Base-by-base conservation (phyloP, 2,797 vertebrate species). In the Ispidina picta region DNA sequence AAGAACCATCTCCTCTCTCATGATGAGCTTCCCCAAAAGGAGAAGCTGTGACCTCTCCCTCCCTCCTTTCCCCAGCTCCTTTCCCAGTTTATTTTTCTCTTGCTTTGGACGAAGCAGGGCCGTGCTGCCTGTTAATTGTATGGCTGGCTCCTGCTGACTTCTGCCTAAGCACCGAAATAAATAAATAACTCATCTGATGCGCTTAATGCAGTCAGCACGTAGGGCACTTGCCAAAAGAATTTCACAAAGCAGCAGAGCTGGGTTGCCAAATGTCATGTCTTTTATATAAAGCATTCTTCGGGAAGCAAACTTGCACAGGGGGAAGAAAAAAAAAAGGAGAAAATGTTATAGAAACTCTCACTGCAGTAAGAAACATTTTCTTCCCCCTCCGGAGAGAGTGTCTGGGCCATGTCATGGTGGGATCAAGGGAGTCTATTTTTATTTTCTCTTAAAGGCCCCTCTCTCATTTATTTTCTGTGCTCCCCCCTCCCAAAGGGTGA, bases 241-340 rank as follows among this genome's bases (percentile, higher is more conserved):
- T 96, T 95, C 94, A 85, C 85, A 72, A 72, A 94, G 83, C 86
- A 60, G 69, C 77, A 88, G 65, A 89, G 74, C 77, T 80, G 68
- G 65, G 71, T 91, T 97, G 93, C 93, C 94, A 96, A 96, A 95
- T 95, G 94, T 96, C 90, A 76, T 82, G 83, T 96, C 94, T 96
- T 93, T 96, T 96, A 83, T 90, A 83, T 78, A 94, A 94, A 95
- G 79, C 87, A 60, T 94, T 95, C 78, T 95, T 94, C 94, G 96
- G 93, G 94, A 96, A 96, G 71, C 83, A 65, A 51, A 91, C 84
- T 94, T 95, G 83, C 73, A 75, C 10, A 1, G 85, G 58, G 39
- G 5, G 22, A 10, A 28, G 51, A 12, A 56, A 76, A 51, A n/a
- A 41, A 33, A 39, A 44, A 44, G 11, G 23, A 71, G 33, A 91